phyloP scores from a whole-genome alignment of 2,113 vertebrate genomes.

The Oncorhynchus mykiss region DNA sequence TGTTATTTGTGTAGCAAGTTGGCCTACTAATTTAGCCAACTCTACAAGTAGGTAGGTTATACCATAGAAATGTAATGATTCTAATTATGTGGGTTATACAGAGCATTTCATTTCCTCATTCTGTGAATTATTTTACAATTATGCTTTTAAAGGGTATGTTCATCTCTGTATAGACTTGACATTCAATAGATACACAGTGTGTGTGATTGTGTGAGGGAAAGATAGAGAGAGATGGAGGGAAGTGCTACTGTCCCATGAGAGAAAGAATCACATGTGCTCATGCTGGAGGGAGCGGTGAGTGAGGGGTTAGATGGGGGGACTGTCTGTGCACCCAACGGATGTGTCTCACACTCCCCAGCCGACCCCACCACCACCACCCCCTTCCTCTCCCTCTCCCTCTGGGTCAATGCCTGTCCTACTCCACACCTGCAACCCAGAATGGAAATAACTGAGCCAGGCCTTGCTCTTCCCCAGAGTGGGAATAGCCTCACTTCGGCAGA shows the following conservation, averaged over 20 bases:
- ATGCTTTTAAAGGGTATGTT: neutral
- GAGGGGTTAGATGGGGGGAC: neutral
- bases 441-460: constrained; percentile 61
- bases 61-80: too few relatives aligned
- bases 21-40: too few relatives aligned
- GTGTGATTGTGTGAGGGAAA: neutral
- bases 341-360: constrained; percentile 39
- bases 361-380: constrained; percentile 27
- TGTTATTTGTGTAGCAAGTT: too few relatives aligned
- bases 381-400: constrained; percentile 26
- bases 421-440: constrained; percentile 75
- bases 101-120: neutral
- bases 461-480: constrained; percentile 51
- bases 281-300: neutral
- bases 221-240: neutral
- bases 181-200: neutral
- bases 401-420: constrained; percentile 58
- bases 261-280: constrained; percentile 16
- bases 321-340: constrained; percentile 36
- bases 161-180: neutral
- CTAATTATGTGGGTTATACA: neutral
- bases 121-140: neutral
- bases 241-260: constrained; percentile 25
- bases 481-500: constrained; percentile 10
- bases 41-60: too few relatives aligned